Conservation (phyloP, 2,888 invertebrate genomes). For the Vanessa cardui region DNA sequence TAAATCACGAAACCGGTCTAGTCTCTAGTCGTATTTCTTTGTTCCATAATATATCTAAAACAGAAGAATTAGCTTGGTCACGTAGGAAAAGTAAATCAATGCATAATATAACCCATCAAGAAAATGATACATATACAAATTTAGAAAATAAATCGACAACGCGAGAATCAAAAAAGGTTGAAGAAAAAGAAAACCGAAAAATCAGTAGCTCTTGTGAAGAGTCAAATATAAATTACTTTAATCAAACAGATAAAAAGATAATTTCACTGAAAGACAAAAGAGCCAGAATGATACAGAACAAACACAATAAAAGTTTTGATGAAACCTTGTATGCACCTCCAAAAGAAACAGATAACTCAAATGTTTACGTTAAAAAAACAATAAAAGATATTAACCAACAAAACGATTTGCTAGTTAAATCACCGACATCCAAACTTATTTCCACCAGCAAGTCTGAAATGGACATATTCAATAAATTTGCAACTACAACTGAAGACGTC, state of each 20-base stretch:
- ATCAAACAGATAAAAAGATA: conserved; percentile 2
- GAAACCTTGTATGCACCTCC: conserved; percentile 33
- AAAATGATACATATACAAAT: conserved; percentile 35
- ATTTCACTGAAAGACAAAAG: conserved; percentile 55
- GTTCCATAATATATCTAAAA: conserved; percentile 70
- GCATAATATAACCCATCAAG: conserved; percentile 55
- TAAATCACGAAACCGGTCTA: conserved; percentile 67
- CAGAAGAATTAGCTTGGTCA: conserved; percentile 60
- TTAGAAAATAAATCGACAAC: conserved; percentile 18
- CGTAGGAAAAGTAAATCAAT: conserved; percentile 62
- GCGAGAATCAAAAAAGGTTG: conserved; percentile 7
- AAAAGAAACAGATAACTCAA: conserved; percentile 41
- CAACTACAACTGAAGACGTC: conserved; percentile 53
- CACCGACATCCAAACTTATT: conserved; percentile 51
- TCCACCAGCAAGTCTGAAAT: conserved; percentile 77
- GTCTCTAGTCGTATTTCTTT: conserved; percentile 77
- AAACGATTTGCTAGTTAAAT: conserved; percentile 44
- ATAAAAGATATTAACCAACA: conserved; percentile 47
- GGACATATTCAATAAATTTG: conserved; percentile 74
- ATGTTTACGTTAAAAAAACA: conserved; percentile 44
- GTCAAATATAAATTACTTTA: neutral
- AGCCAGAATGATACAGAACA: conserved; percentile 50
- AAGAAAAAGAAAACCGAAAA: conserved; percentile 1
- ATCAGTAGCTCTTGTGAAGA: conserved; percentile 4
- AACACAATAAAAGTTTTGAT: conserved; percentile 56